Evolutionary conservation across 2,797 vertebrate genomes (phyloP).

Genomic region (Rhinichthys osculus): DNA sequence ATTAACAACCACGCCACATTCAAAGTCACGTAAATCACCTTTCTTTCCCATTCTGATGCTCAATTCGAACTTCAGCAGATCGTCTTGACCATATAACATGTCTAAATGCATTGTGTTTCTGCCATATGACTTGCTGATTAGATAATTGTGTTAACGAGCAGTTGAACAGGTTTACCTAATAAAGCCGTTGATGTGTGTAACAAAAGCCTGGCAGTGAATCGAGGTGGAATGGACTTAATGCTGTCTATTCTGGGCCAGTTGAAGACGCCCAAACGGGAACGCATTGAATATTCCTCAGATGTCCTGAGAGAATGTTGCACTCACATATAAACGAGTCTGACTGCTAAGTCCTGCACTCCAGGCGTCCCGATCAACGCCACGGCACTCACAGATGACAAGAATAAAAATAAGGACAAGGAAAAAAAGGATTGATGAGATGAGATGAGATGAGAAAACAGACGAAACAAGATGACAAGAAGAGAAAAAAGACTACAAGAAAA

Average conservation of each 20-base stretch:
- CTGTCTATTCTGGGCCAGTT: neutral
- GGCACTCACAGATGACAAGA: neutral
- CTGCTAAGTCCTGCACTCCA: conserved; percentile 16
- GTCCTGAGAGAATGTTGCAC: conserved; percentile 33
- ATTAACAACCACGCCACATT: neutral
- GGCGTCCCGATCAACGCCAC: conserved; percentile 4
- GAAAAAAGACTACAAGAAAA: neutral
- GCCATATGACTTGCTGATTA: neutral
- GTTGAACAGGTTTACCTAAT: neutral
- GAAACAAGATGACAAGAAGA: neutral
- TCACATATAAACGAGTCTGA: conserved; percentile 28
- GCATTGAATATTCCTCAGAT: neutral
- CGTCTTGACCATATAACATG: neutral
- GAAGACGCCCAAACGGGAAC: neutral
- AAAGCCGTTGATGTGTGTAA: neutral
- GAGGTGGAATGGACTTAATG: neutral
- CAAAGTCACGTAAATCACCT: neutral
- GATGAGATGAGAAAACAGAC: neutral
- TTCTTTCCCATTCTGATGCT: neutral
- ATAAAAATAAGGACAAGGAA: conserved; percentile 2
- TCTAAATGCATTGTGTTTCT: neutral
- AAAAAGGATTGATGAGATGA: neutral
- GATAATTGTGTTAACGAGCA: neutral
- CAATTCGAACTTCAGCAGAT: neutral
- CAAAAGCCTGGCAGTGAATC: conserved; percentile 1